Percentiles rank a stretch among this genome's conserved stretches.
Conservation (phyloP, 2,113 vertebrate species). For the Crotophaga sulcirostris region DNA sequence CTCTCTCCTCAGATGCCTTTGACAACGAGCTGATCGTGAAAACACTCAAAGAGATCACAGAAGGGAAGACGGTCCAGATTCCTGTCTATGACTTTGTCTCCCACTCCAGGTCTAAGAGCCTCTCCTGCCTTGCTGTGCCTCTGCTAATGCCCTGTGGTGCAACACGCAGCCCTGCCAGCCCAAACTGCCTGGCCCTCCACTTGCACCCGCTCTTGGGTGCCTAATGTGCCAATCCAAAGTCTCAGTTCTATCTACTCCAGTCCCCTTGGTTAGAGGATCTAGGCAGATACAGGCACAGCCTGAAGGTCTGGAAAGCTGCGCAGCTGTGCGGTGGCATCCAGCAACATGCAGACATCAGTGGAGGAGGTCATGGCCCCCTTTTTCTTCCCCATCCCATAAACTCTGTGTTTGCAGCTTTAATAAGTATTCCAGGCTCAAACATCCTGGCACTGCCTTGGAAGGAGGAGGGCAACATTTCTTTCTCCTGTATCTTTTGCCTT, state of each 20-base stretch:
- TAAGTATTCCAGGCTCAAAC: not conserved
- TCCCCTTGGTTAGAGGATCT: not conserved
- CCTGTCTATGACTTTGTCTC: constrained; percentile 96
- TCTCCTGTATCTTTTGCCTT: not conserved
- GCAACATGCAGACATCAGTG: not conserved
- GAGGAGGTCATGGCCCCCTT: not conserved
- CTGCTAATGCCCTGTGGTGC: not conserved
- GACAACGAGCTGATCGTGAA: constrained; percentile 94
- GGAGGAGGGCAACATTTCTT: not conserved
- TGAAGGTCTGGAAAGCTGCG: not conserved
- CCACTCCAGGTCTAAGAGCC: constrained; percentile 87
- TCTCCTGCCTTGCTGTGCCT: not conserved
- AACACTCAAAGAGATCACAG: constrained; percentile 87
- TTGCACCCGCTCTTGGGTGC: not conserved
- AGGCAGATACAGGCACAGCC: not conserved
- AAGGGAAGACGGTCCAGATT: constrained; percentile 93
- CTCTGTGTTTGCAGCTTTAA: not conserved
- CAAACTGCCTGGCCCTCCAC: not conserved
- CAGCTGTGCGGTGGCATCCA: not conserved
- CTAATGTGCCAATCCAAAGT: not conserved
- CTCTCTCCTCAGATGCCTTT: constrained; percentile 88
- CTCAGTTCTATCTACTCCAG: not conserved
- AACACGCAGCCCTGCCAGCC: not conserved
- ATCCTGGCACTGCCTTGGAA: not conserved
- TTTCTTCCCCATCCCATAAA: not conserved